Evolutionary conservation across 2,113 vertebrate species (phyloP).

Genomic region (Cephalopholis sonnerati): DNA sequence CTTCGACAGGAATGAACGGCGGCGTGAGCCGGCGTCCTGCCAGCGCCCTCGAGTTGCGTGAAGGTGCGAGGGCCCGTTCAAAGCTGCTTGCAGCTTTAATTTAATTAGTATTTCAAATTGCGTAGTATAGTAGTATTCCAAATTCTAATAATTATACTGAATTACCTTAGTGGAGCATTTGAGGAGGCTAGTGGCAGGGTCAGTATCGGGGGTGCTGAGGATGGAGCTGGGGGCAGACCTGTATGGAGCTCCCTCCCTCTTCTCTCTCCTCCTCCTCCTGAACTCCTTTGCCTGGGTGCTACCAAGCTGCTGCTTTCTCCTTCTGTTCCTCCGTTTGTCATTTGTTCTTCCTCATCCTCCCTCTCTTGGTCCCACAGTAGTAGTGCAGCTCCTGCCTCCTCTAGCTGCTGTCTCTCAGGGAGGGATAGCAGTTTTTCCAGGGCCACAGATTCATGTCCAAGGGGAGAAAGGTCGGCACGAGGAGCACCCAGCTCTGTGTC

Average conservation of each 20-base stretch:
- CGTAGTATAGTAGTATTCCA: too few relatives aligned
- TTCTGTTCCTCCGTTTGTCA: neutral
- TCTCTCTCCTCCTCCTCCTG: neutral
- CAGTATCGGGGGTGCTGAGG: constrained; percentile 25
- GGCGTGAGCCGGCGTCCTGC: too few relatives aligned
- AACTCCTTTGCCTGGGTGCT: neutral
- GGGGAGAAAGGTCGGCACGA: constrained; percentile 77
- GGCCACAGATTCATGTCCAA: constrained; percentile 86
- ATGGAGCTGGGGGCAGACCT: constrained; percentile 10
- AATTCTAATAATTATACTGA: too few relatives aligned
- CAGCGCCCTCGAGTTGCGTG: too few relatives aligned
- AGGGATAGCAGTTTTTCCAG: constrained; percentile 85
- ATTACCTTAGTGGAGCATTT: constrained; percentile 54
- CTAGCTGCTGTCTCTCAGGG: constrained; percentile 77
- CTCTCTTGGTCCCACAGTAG: constrained; percentile 74
- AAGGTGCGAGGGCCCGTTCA: too few relatives aligned
- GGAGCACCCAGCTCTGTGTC: constrained; percentile 79
- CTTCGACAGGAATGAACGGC: too few relatives aligned
- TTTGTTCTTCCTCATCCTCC: constrained; percentile 20
- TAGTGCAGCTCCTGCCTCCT: constrained; percentile 31
- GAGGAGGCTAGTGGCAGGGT: constrained; percentile 27
- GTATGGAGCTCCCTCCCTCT: neutral
- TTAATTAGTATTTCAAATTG: too few relatives aligned
- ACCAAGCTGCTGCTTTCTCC: neutral
- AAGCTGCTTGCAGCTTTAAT: too few relatives aligned